phyloP scores from a whole-genome alignment of 2,113 vertebrate species.

The Cettia cetti region DNA sequence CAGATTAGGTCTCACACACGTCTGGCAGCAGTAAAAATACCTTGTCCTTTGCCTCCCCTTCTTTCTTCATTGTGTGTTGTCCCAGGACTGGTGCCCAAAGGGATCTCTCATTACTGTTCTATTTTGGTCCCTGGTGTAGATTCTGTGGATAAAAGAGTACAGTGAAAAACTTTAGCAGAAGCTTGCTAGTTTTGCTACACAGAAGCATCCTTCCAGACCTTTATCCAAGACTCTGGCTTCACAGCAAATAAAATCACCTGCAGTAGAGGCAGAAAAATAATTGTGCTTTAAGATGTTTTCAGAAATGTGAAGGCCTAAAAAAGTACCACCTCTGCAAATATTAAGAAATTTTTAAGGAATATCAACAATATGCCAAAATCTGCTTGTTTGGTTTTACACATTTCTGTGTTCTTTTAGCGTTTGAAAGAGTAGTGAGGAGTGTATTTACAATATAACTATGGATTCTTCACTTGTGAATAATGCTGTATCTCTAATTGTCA shows the following conservation, averaged over 20 bases:
- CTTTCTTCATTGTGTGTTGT: neutral
- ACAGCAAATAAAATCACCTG: neutral
- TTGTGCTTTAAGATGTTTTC: neutral
- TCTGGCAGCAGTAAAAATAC: neutral
- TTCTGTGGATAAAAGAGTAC: neutral
- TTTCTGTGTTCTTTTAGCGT: neutral
- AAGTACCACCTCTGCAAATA: neutral
- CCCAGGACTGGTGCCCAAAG: neutral
- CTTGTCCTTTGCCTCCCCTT: neutral
- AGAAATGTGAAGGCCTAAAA: neutral
- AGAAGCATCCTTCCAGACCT: neutral
- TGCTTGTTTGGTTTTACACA: neutral
- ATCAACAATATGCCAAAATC: neutral
- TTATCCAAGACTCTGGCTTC: neutral
- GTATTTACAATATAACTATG: neutral
- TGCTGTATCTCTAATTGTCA: neutral
- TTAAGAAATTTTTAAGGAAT: neutral
- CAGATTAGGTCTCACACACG: neutral
- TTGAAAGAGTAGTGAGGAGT: neutral
- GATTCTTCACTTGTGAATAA: neutral
- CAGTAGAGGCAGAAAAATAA: neutral
- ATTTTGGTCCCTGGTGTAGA: neutral
- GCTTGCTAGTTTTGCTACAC: neutral
- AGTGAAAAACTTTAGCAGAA: neutral
- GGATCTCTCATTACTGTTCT: neutral